These are phyloP conservation scores for Remorina albescens DNA, from an alignment of 2,797 vertebrate genomes.

Conservation along the genomic window DNA sequence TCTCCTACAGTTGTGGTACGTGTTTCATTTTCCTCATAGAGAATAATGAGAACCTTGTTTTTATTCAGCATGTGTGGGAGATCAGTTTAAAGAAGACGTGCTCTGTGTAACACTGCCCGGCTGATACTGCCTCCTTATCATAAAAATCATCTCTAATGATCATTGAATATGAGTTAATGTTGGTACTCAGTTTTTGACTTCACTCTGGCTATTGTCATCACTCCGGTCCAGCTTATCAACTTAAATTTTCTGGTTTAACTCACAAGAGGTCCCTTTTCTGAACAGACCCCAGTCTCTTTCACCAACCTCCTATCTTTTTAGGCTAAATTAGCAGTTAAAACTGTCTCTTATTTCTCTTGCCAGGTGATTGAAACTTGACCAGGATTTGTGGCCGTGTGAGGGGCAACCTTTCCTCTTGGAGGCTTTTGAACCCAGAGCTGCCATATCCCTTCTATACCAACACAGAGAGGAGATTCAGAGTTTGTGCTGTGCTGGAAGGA, in stretches of 20 bases:
- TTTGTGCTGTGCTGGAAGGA: slow-evolving; percentile 58
- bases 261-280: slow-evolving; percentile 13
- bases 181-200: slow-evolving; percentile 21
- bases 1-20: slow-evolving; percentile 24
- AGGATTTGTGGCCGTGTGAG: slow-evolving; percentile 64
- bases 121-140: slow-evolving; percentile 39
- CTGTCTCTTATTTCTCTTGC: slow-evolving; percentile 61
- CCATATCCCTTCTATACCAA: slow-evolving; percentile 52
- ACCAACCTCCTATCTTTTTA: slow-evolving; percentile 13
- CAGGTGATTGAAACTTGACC: slow-evolving; percentile 81
- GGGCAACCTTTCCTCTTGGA: slow-evolving; percentile 69
- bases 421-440: slow-evolving; percentile 50
- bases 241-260: slow-evolving; percentile 13
- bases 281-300: slow-evolving; percentile 16
- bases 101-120: slow-evolving; percentile 31
- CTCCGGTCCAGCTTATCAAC: slow-evolving; percentile 18
- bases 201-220: slow-evolving; percentile 11
- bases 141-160: slow-evolving; percentile 39
- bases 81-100: slow-evolving; percentile 1
- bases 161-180: slow-evolving; percentile 23
- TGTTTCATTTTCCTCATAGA: slow-evolving; percentile 35
- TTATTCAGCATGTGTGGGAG: slow-evolving; percentile 19
- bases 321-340: slow-evolving; percentile 55
- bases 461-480: slow-evolving; percentile 63
- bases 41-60: slow-evolving; percentile 34